These are phyloP conservation scores for Eucera pruinosa DNA, from an alignment of 2,888 invertebrate species.

Conservation along the genomic window DNA sequence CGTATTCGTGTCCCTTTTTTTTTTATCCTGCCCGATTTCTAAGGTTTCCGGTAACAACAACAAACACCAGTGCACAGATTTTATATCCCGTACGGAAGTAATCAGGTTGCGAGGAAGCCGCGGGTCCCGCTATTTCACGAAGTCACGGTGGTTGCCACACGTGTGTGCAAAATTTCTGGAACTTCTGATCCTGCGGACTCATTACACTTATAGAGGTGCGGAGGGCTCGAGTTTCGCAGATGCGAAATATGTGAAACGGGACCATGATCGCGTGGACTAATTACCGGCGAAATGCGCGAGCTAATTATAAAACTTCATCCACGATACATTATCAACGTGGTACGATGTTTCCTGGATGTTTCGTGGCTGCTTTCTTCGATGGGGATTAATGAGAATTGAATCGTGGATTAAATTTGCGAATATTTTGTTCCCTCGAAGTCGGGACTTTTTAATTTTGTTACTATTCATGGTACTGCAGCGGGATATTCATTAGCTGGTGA, in stretches of 20 bases:
- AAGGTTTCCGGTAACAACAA: slow-evolving; percentile 63
- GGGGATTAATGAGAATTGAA: neutral
- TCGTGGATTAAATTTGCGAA: neutral
- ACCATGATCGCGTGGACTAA: neutral
- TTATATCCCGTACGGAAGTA: slow-evolving; percentile 61
- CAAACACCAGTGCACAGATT: slow-evolving; percentile 57
- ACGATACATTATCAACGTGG: neutral
- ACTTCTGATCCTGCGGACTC: slow-evolving; percentile 1
- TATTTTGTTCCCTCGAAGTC: too few relatives aligned
- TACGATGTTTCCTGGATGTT: neutral
- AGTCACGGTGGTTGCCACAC: neutral
- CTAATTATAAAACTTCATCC: slow-evolving; percentile 21
- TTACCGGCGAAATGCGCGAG: neutral
- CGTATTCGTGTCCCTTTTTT: neutral
- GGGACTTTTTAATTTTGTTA: neutral
- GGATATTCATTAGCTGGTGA: neutral
- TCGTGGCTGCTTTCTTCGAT: neutral
- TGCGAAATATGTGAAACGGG: neutral
- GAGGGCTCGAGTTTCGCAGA: neutral
- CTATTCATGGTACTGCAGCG: neutral
- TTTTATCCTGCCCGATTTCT: slow-evolving; percentile 40
- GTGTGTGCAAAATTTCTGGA: slow-evolving; percentile 10
- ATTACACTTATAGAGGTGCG: neutral
- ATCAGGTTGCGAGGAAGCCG: slow-evolving; percentile 67
- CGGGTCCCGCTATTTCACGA: neutral